These are phyloP conservation scores for Nannobrachium achirus DNA, from an alignment of 2,113 vertebrate species.

Conservation along the genomic window DNA sequence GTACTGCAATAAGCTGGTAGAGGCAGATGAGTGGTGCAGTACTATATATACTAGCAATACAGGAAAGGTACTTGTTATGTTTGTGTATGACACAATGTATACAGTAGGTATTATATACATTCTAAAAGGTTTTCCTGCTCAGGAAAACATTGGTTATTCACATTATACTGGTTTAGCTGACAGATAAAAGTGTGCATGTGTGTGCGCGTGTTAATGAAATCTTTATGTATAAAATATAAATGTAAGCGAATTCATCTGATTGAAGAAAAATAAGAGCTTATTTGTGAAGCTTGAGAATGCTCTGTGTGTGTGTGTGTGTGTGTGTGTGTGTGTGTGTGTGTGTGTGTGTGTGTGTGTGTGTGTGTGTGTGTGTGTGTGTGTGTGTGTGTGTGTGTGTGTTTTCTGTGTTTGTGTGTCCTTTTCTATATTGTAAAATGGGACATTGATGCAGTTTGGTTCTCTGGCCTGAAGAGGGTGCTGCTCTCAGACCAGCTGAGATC, in stretches of 20 bases:
- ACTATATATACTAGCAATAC: no score
- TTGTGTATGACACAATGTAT: conserved; percentile 6
- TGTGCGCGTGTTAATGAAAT: conserved; percentile 20
- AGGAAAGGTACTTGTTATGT: no score
- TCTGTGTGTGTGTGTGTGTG: background rate
- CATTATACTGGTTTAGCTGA: conserved; percentile 66
- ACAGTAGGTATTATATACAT: conserved; percentile 59
- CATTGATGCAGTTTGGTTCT: conserved; percentile 7
- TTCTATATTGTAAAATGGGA: background rate
- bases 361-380: conserved; percentile 1
- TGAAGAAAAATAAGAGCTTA: conserved; percentile 27
- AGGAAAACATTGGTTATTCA: conserved; percentile 46
- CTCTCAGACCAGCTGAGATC: conserved; percentile 84
- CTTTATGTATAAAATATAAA: background rate
- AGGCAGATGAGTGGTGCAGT: no score
- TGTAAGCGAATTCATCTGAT: background rate
- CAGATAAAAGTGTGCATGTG: conserved; percentile 16
- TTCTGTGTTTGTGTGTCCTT: no score
- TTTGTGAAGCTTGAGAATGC: conserved; percentile 40
- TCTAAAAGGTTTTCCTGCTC: conserved; percentile 28
- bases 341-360: conserved; percentile 8
- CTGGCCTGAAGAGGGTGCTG: conserved; percentile 54
- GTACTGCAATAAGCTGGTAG: no score
- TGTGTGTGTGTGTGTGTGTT: conserved; percentile 6
- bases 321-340: conserved; percentile 3